A percentile compares a stretch with the other conserved stretches of the same genome.
Evolutionary conservation across 2,113 vertebrate species (phyloP).

Genomic region (Onychostruthus taczanowskii): DNA sequence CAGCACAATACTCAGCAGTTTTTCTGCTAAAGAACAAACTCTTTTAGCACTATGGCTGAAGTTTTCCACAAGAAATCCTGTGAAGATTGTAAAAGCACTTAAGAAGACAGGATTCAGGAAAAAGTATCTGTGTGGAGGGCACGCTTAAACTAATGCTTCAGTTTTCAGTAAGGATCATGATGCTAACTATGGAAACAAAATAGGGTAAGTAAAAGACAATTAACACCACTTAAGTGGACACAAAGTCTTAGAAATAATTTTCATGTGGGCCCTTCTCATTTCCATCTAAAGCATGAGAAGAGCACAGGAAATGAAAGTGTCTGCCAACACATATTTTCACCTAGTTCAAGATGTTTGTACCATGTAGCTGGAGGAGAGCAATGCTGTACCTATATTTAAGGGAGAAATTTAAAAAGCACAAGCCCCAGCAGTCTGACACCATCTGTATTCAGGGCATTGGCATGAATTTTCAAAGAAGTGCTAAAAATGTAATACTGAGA

Average conservation of each 20-base stretch:
- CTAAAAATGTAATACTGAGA: neutral
- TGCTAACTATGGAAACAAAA: neutral
- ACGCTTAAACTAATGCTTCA: neutral
- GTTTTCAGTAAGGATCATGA: neutral
- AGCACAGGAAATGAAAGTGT: neutral
- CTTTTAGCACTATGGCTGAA: neutral
- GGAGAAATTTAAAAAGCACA: neutral
- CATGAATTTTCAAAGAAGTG: neutral
- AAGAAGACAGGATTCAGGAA: neutral
- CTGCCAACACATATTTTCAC: neutral
- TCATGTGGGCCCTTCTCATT: neutral
- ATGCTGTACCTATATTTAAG: neutral
- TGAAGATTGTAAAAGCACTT: fast-evolving
- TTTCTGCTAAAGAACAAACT: neutral
- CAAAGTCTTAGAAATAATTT: neutral
- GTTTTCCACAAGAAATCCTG: neutral
- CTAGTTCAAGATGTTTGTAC: neutral
- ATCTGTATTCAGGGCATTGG: neutral
- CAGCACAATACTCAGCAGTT: neutral
- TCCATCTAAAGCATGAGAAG: neutral
- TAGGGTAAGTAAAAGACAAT: neutral
- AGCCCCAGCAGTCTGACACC: neutral
- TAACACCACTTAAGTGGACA: neutral
- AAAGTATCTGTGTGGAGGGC: neutral
- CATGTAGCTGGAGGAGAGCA: fast-evolving